A percentile compares a stretch with the other conserved stretches of the same genome.
Evolutionary conservation across 2,113 vertebrate species (phyloP).

Genomic region (Sylvicapra grimmia): DNA sequence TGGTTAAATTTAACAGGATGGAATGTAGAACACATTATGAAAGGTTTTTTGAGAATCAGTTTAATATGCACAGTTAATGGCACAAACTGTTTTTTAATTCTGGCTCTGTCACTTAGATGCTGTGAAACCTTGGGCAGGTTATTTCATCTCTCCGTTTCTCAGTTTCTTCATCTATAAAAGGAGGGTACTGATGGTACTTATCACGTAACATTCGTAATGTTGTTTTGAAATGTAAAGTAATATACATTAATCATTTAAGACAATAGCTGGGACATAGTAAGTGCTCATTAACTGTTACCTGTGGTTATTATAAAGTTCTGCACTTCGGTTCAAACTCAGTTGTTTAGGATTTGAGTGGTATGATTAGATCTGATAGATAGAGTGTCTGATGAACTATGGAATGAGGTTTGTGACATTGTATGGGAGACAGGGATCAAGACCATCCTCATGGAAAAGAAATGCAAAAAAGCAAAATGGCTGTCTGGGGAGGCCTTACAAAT

Average conservation of each 20-base stretch:
- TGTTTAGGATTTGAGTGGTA: neutral
- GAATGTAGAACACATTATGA: neutral
- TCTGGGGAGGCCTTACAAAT: too few relatives aligned
- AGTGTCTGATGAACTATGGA: too few relatives aligned
- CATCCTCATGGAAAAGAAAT: too few relatives aligned
- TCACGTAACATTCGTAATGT: neutral
- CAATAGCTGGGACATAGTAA: neutral
- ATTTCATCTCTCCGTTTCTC: neutral
- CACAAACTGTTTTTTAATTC: neutral
- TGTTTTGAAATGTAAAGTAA: neutral
- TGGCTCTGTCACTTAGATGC: neutral
- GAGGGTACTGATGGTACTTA: neutral
- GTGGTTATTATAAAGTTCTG: neutral
- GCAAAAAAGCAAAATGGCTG: too few relatives aligned
- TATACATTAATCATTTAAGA: neutral
- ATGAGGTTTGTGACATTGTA: too few relatives aligned
- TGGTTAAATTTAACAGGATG: neutral
- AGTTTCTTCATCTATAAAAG: neutral
- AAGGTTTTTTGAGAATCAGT: neutral
- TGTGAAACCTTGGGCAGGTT: neutral
- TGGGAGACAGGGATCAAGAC: too few relatives aligned
- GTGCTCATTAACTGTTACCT: neutral
- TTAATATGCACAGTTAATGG: neutral
- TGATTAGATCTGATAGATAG: too few relatives aligned
- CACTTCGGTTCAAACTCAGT: neutral